phyloP scores from a whole-genome alignment of 2,797 vertebrate species.

The Brachyrhaphis roseni region DNA sequence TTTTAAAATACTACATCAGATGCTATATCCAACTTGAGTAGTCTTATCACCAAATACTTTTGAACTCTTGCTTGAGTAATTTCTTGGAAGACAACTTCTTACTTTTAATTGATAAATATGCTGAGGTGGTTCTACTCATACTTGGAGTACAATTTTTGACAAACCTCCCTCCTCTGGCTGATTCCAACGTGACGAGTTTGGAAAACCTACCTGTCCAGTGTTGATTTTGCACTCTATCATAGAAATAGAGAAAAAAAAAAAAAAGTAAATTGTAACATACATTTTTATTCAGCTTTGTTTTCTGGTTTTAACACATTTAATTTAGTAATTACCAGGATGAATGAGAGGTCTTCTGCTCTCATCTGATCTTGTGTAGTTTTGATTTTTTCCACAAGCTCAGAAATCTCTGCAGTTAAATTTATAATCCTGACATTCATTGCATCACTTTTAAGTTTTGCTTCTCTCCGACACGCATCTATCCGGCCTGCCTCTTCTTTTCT shows the following conservation, averaged over 20 bases:
- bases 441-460: slow-evolving; percentile 20
- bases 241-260: rapidly evolving
- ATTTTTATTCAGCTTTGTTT: background rate
- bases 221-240: slow-evolving; percentile 30
- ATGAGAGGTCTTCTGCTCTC: slow-evolving; percentile 10
- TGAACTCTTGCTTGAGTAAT: no score
- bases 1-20: no score
- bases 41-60: no score
- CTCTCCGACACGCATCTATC: slow-evolving; percentile 34
- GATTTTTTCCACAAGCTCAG: slow-evolving; percentile 17
- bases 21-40: no score
- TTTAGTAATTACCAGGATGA: slow-evolving; percentile 47
- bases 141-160: no score
- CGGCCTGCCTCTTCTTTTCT: slow-evolving; percentile 33
- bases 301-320: background rate
- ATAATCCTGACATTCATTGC: slow-evolving; percentile 12
- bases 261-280: rapidly evolving
- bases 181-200: background rate
- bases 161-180: no score
- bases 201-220: slow-evolving; percentile 15
- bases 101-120: no score
- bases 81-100: no score
- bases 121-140: no score
- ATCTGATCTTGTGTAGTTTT: background rate
- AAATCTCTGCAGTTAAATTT: slow-evolving; percentile 30